Percentiles rank a stretch among this genome's conserved stretches.
Evolutionary conservation across 2,888 invertebrate species (phyloP).

Genomic region (Matsumyia berberina): DNA sequence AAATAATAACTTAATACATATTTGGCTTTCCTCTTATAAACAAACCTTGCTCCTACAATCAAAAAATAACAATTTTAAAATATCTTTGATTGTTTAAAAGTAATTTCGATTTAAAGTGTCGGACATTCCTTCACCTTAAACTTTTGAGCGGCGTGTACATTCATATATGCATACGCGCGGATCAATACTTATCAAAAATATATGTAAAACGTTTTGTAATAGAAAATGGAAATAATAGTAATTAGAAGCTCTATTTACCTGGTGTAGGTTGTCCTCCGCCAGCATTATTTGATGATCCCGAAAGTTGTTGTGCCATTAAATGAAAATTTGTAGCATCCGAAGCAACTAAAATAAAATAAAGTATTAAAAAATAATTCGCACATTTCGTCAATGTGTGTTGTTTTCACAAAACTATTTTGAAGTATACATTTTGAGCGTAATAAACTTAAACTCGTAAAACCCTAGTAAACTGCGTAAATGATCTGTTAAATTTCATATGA

Average conservation of each 20-base stretch:
- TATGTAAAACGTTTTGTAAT: too few species aligned
- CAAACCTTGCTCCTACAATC: neutral
- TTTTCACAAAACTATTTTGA: too few species aligned
- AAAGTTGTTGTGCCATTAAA: constrained; percentile 84
- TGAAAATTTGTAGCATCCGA: constrained; percentile 83
- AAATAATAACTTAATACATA: neutral
- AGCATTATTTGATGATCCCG: constrained; percentile 81
- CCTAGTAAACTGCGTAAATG: too few species aligned
- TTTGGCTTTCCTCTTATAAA: neutral
- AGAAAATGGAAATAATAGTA: too few species aligned
- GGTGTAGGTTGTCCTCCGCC: constrained; percentile 81
- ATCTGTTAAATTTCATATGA: too few species aligned
- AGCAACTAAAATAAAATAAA: constrained; percentile 79
- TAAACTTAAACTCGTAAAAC: too few species aligned
- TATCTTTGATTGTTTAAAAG: neutral
- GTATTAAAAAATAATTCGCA: neutral
- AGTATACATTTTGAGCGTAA: too few species aligned
- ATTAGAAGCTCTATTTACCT: constrained; percentile 78
- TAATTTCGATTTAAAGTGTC: neutral
- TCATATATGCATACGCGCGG: too few species aligned
- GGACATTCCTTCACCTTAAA: neutral
- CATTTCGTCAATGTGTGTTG: too few species aligned
- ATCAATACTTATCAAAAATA: too few species aligned
- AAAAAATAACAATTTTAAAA: neutral
- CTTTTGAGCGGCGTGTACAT: constrained; percentile 1